These are phyloP conservation scores for Tanypteryx hageni DNA, from an alignment of 2,888 invertebrate species.

Conservation along the genomic window DNA sequence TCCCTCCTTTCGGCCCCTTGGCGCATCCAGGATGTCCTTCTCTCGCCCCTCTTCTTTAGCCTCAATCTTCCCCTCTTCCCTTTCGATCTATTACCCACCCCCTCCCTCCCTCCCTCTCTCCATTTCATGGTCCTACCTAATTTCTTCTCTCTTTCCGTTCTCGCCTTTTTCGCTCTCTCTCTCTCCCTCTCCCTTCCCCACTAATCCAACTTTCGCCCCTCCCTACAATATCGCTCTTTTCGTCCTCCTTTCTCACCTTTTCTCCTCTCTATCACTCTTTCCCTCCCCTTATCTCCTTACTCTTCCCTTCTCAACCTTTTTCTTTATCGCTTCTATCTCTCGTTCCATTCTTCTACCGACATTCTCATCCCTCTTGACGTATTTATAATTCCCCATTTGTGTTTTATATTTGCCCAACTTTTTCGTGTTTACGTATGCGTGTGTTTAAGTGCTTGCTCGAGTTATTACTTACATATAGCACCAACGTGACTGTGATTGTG, in stretches of 20 bases:
- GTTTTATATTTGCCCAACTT: no score
- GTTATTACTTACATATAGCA: no score
- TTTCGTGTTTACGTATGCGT: background rate
- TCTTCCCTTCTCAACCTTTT: background rate
- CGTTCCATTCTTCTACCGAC: background rate
- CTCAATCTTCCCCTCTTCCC: background rate
- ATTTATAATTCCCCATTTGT: no score
- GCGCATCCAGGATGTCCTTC: conserved; percentile 5
- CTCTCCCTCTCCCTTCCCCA: background rate
- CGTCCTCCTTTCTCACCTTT: background rate
- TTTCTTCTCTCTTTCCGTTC: background rate
- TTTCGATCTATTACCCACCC: conserved; percentile 32
- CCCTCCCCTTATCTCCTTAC: background rate
- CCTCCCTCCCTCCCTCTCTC: background rate
- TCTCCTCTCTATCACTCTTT: background rate
- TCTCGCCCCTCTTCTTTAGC: background rate
- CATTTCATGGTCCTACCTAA: background rate
- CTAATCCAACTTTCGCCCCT: background rate
- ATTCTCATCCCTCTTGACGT: background rate
- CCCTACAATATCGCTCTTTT: background rate
- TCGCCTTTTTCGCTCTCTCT: background rate
- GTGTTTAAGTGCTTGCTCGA: no score
- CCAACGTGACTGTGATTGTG: background rate
- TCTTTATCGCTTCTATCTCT: background rate
- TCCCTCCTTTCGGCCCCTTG: background rate